These are phyloP conservation scores for Orchesellides sinensis DNA, from an alignment of 2,888 invertebrate genomes.

Conservation along the genomic window DNA sequence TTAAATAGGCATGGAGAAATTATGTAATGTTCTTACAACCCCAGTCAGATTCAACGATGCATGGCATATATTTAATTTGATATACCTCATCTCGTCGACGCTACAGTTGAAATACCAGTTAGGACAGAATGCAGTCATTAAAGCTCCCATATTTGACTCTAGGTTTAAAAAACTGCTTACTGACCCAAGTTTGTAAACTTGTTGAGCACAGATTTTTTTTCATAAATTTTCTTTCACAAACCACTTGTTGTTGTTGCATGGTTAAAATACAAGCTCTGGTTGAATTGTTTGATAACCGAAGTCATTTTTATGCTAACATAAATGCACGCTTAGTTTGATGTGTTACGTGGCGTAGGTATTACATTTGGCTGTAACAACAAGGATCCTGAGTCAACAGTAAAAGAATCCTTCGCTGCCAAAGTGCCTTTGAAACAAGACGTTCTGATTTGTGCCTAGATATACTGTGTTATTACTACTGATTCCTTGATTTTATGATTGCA, in stretches of 20 bases:
- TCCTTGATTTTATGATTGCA: constrained; percentile 48
- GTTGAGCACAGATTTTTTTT: constrained; percentile 6
- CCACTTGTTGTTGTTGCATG: constrained; percentile 21
- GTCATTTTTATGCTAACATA: not conserved
- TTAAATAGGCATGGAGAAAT: too few relatives aligned
- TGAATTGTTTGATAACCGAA: constrained; percentile 14
- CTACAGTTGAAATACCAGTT: constrained; percentile 62
- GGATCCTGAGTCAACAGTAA: not conserved
- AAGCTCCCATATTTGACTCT: not conserved
- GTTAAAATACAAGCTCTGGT: constrained; percentile 18
- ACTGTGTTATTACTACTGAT: constrained; percentile 5
- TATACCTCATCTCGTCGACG: not conserved
- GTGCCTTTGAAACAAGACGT: not conserved
- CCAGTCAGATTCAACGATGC: not conserved
- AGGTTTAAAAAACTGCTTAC: constrained; percentile 15
- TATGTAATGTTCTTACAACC: too few relatives aligned
- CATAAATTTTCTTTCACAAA: constrained; percentile 6
- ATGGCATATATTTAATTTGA: not conserved
- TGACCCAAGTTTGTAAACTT: constrained; percentile 41
- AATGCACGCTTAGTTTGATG: not conserved
- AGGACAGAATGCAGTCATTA: not conserved
- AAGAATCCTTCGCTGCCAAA: not conserved
- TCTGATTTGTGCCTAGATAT: constrained; percentile 5
- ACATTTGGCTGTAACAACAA: not conserved
- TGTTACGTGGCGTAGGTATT: not conserved